A percentile compares a stretch with the other conserved stretches of the same genome.
These are phyloP conservation scores for Carcina quercana DNA, from an alignment of 2,888 invertebrate species.

Conservation along the genomic window DNA sequence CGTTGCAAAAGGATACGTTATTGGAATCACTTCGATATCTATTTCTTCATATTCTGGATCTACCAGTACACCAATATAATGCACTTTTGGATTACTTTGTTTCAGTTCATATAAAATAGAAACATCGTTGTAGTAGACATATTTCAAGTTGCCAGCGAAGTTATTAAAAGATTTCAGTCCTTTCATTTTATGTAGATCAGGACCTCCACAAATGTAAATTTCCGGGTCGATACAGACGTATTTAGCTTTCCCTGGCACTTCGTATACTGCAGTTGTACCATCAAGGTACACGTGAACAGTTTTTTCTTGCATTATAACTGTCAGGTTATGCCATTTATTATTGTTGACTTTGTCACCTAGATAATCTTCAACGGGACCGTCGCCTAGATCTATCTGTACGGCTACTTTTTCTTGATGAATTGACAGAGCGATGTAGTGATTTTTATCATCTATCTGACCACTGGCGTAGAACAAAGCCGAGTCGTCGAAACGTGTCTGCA, in stretches of 20 bases:
- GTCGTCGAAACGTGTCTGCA: constrained; percentile 90
- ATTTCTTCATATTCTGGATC: constrained; percentile 89
- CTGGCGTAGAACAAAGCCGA: constrained; percentile 95
- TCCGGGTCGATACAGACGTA: constrained; percentile 93
- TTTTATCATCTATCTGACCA: constrained; percentile 89
- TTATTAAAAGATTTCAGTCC: constrained; percentile 88
- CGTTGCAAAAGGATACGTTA: constrained; percentile 93
- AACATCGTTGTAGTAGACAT: constrained; percentile 94
- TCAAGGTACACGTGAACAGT: constrained; percentile 85
- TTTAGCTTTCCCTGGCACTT: constrained; percentile 79
- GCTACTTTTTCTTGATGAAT: constrained; percentile 88
- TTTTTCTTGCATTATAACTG: constrained; percentile 86
- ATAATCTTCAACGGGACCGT: constrained; percentile 80
- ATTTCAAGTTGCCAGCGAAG: constrained; percentile 92
- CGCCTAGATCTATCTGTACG: constrained; percentile 91
- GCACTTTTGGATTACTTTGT: constrained; percentile 88
- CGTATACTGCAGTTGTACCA: constrained; percentile 79
- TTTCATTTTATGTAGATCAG: constrained; percentile 87
- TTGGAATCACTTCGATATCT: constrained; percentile 90
- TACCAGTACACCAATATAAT: constrained; percentile 81
- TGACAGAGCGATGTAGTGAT: constrained; percentile 92
- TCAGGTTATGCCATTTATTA: constrained; percentile 92
- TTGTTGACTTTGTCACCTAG: constrained; percentile 82
- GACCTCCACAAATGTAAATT: constrained; percentile 93
- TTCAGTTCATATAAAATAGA: constrained; percentile 92